Evolutionary conservation across 1,140 invertebrate species (phyloP).

Genomic region (Aphis gossypii): DNA sequence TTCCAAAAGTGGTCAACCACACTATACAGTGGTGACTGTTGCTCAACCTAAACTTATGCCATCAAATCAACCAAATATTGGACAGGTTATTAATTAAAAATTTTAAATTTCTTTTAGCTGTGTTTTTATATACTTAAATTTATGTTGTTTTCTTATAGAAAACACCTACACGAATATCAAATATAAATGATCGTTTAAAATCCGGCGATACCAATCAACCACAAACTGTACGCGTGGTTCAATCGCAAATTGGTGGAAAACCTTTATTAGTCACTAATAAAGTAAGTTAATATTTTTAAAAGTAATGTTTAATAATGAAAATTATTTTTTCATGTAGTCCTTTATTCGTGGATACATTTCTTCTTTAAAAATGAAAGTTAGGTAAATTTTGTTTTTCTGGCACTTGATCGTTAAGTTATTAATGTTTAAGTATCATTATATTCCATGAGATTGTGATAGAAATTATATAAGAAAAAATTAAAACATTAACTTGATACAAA

Average conservation of each 20-base stretch:
- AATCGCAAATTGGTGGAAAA: slow-evolving; percentile 71
- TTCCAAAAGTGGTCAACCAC: slow-evolving; percentile 59
- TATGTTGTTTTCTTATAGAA: slow-evolving; percentile 20
- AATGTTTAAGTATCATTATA: background rate
- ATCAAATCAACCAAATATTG: slow-evolving; percentile 55
- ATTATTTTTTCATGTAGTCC: background rate
- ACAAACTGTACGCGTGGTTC: slow-evolving; percentile 63
- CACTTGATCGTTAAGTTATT: background rate
- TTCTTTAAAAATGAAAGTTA: background rate
- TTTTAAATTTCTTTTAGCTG: background rate
- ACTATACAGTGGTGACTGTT: slow-evolving; percentile 61
- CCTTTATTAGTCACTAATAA: slow-evolving; percentile 71
- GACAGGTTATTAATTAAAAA: slow-evolving; percentile 31
- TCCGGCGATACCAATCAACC: slow-evolving; percentile 37
- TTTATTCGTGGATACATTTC: background rate
- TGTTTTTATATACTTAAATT: background rate
- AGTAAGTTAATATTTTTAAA: slow-evolving; percentile 31
- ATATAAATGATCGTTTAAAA: slow-evolving; percentile 41
- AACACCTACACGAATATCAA: slow-evolving; percentile 26
- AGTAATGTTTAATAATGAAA: background rate
- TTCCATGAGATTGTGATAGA: background rate
- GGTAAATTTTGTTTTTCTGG: background rate
- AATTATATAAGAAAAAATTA: background rate
- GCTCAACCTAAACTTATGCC: slow-evolving; percentile 61
- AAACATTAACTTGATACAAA: background rate